Percentiles rank a stretch among this genome's conserved stretches.
Conservation (phyloP, 1,140 invertebrate species). For the Atopsyche davidsoni region DNA sequence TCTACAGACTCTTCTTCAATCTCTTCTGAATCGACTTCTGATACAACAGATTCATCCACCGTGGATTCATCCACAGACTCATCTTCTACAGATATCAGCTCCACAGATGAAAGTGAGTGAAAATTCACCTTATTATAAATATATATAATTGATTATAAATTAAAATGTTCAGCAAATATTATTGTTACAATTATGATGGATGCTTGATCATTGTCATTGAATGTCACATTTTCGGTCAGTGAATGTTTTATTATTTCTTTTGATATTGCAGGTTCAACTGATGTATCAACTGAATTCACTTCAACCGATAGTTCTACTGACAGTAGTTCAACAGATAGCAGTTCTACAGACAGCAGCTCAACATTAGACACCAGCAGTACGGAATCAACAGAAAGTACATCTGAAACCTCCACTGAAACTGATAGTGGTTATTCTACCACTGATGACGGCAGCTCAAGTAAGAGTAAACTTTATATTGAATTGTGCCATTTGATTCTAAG, state of each 20-base stretch:
- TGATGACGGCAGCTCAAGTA: conserved; percentile 16
- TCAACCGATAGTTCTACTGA: conserved; percentile 25
- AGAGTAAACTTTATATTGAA: no score
- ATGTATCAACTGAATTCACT: conserved; percentile 20
- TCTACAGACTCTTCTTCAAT: conserved; percentile 26
- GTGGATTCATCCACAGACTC: conserved; percentile 17
- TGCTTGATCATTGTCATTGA: no score
- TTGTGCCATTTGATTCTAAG: no score
- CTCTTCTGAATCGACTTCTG: no score
- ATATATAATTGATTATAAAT: no score
- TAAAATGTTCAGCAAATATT: no score
- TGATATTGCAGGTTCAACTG: conserved; percentile 25
- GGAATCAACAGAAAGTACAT: conserved; percentile 19
- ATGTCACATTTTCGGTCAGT: no score
- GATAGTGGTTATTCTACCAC: conserved; percentile 24
- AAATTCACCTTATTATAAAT: no score
- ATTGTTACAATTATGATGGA: no score
- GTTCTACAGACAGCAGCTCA: conserved; percentile 17
- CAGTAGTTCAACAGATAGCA: conserved; percentile 15
- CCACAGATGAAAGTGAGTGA: no score
- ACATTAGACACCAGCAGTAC: conserved; percentile 4
- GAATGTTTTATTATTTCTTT: conserved; percentile 7
- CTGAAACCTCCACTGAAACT: conserved; percentile 23
- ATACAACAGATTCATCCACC: no score
- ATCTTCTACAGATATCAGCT: no score